Evolutionary conservation across 1,140 invertebrate genomes (phyloP).

Genomic region (Heliconius eleuchia): DNA sequence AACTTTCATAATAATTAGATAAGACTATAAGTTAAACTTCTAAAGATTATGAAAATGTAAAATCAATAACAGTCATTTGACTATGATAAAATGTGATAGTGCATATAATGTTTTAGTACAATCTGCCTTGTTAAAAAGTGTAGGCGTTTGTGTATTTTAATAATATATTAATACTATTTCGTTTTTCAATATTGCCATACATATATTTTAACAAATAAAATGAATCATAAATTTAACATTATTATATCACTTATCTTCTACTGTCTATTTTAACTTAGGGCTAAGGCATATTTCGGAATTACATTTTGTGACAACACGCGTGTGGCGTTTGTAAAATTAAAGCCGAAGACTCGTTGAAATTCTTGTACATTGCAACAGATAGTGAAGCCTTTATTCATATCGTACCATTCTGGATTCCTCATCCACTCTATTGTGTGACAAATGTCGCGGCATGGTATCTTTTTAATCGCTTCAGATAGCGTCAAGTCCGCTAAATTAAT

Average conservation of each 20-base stretch:
- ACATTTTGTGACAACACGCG: constrained; percentile 6
- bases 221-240: not conserved
- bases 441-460: constrained; percentile 57
- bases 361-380: constrained; percentile 59
- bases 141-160: not conserved
- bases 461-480: constrained; percentile 35
- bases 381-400: constrained; percentile 53
- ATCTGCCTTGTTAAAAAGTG: not conserved
- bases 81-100: not conserved
- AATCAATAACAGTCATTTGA: not conserved
- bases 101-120: not conserved
- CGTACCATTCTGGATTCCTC: constrained; percentile 41
- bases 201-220: not conserved
- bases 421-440: constrained; percentile 58
- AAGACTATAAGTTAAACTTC: no score
- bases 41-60: no score
- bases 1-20: no score
- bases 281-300: not conserved
- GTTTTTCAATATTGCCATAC: no score
- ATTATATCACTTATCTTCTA: not conserved
- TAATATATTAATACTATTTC: no score
- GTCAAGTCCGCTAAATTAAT: constrained; percentile 62
- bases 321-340: not conserved
- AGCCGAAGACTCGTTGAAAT: constrained; percentile 49
- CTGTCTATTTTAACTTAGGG: not conserved